These are phyloP conservation scores for Cladorhizidae sp. DNA, from an alignment of 37 sponge, comb jelly and placozoan genomes.

Conservation along the genomic window DNA sequence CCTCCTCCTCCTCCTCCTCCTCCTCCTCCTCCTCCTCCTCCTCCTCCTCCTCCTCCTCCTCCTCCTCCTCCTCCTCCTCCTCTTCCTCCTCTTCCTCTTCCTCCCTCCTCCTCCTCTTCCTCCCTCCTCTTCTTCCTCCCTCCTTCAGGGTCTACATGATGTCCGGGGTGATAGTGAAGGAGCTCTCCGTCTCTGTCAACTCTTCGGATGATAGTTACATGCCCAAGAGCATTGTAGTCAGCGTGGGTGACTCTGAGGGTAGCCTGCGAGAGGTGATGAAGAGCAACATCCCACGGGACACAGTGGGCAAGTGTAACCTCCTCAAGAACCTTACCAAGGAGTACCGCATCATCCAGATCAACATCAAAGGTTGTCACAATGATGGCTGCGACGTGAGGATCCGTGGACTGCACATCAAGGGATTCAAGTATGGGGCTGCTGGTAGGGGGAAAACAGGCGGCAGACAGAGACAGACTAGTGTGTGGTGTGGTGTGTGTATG, in stretches of 20 bases:
- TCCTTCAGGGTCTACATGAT: constrained; percentile 37
- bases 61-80: too few relatives aligned
- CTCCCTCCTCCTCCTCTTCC: neutral
- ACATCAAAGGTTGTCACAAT: constrained; percentile 75
- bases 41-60: too few relatives aligned
- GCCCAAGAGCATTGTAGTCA: constrained; percentile 58
- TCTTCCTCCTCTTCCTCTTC: neutral
- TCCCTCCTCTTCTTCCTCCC: neutral
- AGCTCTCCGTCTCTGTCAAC: constrained; percentile 57
- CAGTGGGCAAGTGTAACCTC: constrained; percentile 41
- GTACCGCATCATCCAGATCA: constrained; percentile 71
- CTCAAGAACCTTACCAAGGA: constrained; percentile 25
- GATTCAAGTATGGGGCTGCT: constrained; percentile 80
- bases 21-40: too few relatives aligned
- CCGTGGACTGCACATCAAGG: constrained; percentile 71
- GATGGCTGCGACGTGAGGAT: constrained; percentile 87
- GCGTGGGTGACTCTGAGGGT: constrained; percentile 55
- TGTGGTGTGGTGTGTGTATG: too few relatives aligned
- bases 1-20: too few relatives aligned
- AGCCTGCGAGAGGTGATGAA: constrained; percentile 60
- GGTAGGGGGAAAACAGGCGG: neutral
- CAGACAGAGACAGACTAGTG: neutral
- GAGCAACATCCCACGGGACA: constrained; percentile 50
- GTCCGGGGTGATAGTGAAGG: constrained; percentile 57
- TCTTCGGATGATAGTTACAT: constrained; percentile 84